Conservation (phyloP, 2,113 vertebrate species). For the Myiopsitta monachus region DNA sequence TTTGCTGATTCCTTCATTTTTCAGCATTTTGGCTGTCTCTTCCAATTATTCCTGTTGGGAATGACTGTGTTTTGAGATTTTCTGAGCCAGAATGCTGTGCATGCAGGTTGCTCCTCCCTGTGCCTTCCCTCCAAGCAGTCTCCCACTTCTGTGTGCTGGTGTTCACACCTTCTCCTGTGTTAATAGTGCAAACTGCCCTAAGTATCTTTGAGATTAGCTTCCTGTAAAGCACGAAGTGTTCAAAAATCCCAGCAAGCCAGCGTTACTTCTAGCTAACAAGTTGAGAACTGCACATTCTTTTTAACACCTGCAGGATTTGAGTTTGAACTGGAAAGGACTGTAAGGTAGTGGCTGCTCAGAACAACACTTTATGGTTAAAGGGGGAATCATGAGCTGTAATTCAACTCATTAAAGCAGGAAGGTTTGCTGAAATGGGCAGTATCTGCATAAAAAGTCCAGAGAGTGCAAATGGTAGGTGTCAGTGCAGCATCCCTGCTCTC, state of each 20-base stretch:
- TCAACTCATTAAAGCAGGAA: background rate
- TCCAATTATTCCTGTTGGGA: background rate
- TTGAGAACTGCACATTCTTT: background rate
- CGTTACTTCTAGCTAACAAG: background rate
- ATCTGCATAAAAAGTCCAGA: background rate
- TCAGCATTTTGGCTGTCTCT: background rate
- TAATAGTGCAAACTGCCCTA: background rate
- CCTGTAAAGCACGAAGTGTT: background rate
- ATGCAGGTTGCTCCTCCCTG: background rate
- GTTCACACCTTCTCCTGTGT: background rate
- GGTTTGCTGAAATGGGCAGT: background rate
- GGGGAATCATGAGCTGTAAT: background rate
- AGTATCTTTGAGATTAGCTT: background rate
- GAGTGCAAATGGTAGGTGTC: background rate
- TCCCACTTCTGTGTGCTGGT: background rate
- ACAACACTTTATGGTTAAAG: background rate
- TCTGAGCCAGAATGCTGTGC: background rate
- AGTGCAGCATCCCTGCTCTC: background rate
- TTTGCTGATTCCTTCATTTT: constrained; percentile 52
- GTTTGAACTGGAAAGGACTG: background rate
- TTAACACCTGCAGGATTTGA: background rate
- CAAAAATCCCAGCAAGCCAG: background rate
- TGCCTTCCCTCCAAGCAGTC: background rate
- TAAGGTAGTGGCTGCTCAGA: background rate
- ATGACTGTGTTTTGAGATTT: constrained; percentile 9